These are phyloP conservation scores for Pelodiscus sinensis DNA, from an alignment of 2,113 vertebrate species.

Conservation along the genomic window DNA sequence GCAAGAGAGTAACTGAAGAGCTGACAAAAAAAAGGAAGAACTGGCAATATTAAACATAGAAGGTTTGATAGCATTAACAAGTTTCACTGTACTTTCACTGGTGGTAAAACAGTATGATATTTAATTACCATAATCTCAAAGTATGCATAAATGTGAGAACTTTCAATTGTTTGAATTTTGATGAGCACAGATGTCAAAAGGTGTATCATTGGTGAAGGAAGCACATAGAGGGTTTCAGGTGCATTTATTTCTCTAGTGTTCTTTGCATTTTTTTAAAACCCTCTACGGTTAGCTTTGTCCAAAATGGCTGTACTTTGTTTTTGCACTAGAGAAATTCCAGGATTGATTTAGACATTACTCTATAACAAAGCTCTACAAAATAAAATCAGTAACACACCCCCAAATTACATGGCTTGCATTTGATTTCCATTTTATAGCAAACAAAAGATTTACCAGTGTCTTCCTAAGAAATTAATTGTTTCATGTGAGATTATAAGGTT, in stretches of 20 bases:
- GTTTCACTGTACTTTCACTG: neutral
- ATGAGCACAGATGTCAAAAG: neutral
- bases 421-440: slow-evolving; percentile 8
- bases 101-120: neutral
- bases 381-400: neutral
- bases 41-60: neutral
- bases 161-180: neutral
- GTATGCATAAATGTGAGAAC: neutral
- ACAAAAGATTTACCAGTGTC: neutral
- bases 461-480: slow-evolving; percentile 11
- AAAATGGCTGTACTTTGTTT: neutral
- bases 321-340: neutral
- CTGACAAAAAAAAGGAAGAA: neutral
- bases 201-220: neutral
- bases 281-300: neutral
- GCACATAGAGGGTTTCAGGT: neutral
- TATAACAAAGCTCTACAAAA: neutral
- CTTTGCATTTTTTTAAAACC: neutral
- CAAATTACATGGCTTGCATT: neutral
- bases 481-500: neutral
- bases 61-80: neutral
- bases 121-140: neutral
- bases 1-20: neutral
- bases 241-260: neutral
- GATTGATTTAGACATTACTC: neutral